Evolutionary conservation across 1,140 invertebrate genomes (phyloP), one percentile per base, ranked within the genome.

Genomic region (Scaptomyza pallida): DNA sequence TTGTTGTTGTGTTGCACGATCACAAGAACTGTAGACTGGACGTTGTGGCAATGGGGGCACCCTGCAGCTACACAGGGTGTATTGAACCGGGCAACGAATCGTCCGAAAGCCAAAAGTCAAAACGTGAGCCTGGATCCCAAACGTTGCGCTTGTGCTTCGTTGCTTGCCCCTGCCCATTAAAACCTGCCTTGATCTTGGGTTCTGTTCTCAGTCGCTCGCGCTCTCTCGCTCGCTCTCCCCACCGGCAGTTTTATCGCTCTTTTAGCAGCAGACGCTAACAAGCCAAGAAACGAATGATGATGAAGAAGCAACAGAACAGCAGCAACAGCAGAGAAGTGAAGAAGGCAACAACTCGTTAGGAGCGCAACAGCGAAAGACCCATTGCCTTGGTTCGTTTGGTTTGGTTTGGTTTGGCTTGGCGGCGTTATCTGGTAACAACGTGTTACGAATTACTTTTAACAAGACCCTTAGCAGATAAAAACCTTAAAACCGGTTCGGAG

Each of bases 391-490:
- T n/a, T n/a, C n/a, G n/a, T n/a, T n/a, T n/a, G n/a, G n/a, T n/a
- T n/a, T n/a, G n/a, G n/a, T n/a, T n/a, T n/a, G n/a, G n/a, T n/a
- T n/a, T n/a, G n/a, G 71, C 51, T 67, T 69, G 63, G 72, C 79
- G 76, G 83, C 83, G 88, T 90, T 90, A 90, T 90, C 89, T 90
- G 78, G 89, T 89, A 90, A 90, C 89, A 90, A 90, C 89, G 89
- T 90, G 89, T 90, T 90, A 89, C 89, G 89, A 90, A 90, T 90
- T 90, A 90, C 89, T 89, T 90, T 90, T 90, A 90, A 90, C 89
- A 90, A 90, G 89, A 85, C 89, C 89, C 89, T 90, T 88, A 90
- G 89, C 77, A 89, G 83, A 89, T 89, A 89, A 89, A 89, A 89
- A 79, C 79, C 85, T 71, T 44, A 88, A 82, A 86, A 86, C 82